Base-by-base conservation (phyloP, 2,797 vertebrate species). In the Halcyon badia region DNA sequence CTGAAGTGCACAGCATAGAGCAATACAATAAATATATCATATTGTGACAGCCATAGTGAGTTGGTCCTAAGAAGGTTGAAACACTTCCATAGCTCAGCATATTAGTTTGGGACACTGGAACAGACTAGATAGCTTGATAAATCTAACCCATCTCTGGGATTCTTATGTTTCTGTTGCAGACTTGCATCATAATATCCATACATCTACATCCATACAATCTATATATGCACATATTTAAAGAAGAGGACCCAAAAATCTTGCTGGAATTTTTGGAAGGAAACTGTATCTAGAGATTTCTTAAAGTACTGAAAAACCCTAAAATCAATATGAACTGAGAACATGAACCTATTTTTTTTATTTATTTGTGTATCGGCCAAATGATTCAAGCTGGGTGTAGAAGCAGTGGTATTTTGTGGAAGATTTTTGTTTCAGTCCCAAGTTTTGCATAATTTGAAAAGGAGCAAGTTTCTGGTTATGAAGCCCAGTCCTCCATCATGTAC, bases 401-500 rank as follows among this genome's bases (percentile, higher is more conserved):
- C 22, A 25, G 2, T 8, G 10, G 1, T 37, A 16, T 37, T 77
- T 49, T 48, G 9, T n/a, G 28, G 19, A 70, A 49, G 10, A 24
- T 37, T 78, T 88, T 39, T 7, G 6, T 24, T 69, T 84, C 66
- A 61, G 5, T 65, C 15, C 5, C 0, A 0, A 22, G 4, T 44
- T 48, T 10, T 75, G 20, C 21, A 39, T 11, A 30, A 20, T 46
- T 17, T 57, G 37, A 58, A 78, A 26, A 7, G 19, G 46, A 57
- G 1, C 8, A 46, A 22, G 8, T 57, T 83, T 61, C 30, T 65
- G 8, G 5, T 37, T 76, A 1, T 0, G 17, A 80, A 77, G 17
- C 21, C 11, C 16, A 28, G 11, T 7, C 16, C 6, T 61, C 15
- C 20, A n/a, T 22, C 37, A 21, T 14, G 10, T 2, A 1, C 4